These are phyloP conservation scores for Pegoplata infirma DNA, from an alignment of 2,888 invertebrate species.

Conservation along the genomic window DNA sequence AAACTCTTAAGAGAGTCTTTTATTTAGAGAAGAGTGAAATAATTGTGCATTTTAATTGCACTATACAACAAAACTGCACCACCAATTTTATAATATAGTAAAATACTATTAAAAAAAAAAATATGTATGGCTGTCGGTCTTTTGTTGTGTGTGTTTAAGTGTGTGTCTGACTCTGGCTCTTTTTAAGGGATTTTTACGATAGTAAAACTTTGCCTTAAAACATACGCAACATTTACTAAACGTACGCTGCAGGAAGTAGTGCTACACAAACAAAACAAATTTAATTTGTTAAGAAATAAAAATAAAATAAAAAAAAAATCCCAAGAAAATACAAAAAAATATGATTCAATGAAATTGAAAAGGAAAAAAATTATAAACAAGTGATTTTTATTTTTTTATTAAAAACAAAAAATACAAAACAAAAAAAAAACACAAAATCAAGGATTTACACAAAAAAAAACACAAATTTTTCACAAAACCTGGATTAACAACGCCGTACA, in stretches of 20 bases:
- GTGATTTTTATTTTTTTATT: conserved; percentile 37
- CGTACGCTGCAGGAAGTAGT: conserved; percentile 74
- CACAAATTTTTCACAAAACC: background rate
- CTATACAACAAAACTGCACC: conserved; percentile 40
- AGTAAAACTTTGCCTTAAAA: conserved; percentile 49
- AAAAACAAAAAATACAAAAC: background rate
- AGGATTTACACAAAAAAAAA: conserved; percentile 18
- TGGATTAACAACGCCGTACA: conserved; percentile 27
- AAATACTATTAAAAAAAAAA: too few relatives aligned
- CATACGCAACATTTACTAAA: conserved; percentile 75
- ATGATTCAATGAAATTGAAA: conserved; percentile 27
- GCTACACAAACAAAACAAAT: conserved; percentile 62
- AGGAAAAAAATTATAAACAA: conserved; percentile 21
- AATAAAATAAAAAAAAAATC: conserved; percentile 6
- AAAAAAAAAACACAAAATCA: conserved; percentile 6
- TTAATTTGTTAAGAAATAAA: conserved; percentile 34
- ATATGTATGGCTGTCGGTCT: background rate
- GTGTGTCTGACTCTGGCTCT: conserved; percentile 20
- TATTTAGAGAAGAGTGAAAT: conserved; percentile 16
- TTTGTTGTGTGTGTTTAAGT: background rate
- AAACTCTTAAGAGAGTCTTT: background rate
- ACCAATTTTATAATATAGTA: conserved; percentile 14
- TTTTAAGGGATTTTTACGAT: conserved; percentile 55
- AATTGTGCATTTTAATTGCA: conserved; percentile 44
- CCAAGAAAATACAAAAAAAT: conserved; percentile 5